Evolutionary conservation across 2,797 vertebrate species (phyloP).

Genomic region (Tragelaphus oryx): DNA sequence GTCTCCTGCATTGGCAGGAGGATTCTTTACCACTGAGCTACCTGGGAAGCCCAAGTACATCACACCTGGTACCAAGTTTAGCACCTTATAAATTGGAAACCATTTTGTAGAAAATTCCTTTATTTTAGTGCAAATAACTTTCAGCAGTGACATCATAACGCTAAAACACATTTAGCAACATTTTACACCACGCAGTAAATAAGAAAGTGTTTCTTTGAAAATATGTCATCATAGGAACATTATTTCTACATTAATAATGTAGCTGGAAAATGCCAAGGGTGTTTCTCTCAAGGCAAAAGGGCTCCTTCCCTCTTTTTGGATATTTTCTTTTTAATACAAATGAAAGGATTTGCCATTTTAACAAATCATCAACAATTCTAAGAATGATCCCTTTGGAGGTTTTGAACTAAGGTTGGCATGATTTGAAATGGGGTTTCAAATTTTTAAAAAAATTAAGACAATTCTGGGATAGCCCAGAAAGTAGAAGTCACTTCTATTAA

Average conservation of each 20-base stretch:
- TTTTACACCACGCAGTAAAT: constrained; percentile 77
- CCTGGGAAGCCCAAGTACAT: background rate
- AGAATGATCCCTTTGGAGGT: background rate
- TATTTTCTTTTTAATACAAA: constrained; percentile 57
- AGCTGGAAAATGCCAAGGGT: constrained; percentile 67
- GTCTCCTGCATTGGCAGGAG: background rate
- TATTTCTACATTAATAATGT: constrained; percentile 63
- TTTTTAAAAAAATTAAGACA: constrained; percentile 64
- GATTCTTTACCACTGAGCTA: background rate
- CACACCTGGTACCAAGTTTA: background rate
- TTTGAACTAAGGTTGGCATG: constrained; percentile 37
- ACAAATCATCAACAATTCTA: constrained; percentile 42
- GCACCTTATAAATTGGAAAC: constrained; percentile 32
- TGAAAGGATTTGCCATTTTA: constrained; percentile 40
- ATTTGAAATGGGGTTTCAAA: constrained; percentile 58
- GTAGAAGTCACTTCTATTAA: constrained; percentile 46
- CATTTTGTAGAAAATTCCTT: constrained; percentile 79
- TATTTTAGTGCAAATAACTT: constrained; percentile 79
- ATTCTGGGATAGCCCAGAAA: constrained; percentile 56
- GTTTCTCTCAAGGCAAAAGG: constrained; percentile 71
- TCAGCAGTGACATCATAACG: constrained; percentile 76
- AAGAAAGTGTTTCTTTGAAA: constrained; percentile 78
- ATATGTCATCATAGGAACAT: constrained; percentile 72
- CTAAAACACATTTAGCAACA: constrained; percentile 78
- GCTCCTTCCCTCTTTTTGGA: constrained; percentile 35